Evolutionary conservation across 2,888 invertebrate genomes (phyloP).

Genomic region (Oscheius sp.): DNA sequence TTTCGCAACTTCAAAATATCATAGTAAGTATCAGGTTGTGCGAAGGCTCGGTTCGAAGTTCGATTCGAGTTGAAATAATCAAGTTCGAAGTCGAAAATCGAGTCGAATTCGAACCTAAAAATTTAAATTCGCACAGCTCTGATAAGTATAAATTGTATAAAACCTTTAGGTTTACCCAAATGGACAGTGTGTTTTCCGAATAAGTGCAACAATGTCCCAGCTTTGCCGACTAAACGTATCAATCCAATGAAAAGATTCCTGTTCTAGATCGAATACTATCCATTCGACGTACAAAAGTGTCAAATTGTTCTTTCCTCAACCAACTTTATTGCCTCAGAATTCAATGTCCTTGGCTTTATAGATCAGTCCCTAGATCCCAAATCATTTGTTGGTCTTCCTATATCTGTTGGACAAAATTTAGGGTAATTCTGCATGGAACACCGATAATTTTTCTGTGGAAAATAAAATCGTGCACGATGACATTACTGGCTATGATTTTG

Average conservation of each 20-base stretch:
- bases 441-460: neutral
- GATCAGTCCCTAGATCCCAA: neutral
- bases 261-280: slow-evolving; percentile 17
- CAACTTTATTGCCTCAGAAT: slow-evolving; percentile 2
- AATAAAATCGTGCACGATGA: neutral
- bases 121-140: too few species aligned
- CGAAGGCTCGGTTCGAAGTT: too few species aligned
- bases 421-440: slow-evolving; percentile 18
- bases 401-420: neutral
- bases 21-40: too few species aligned
- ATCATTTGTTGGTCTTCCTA: neutral
- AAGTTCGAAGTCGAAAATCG: too few species aligned
- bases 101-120: too few species aligned
- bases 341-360: neutral
- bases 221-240: slow-evolving; percentile 11
- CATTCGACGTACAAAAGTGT: slow-evolving; percentile 13
- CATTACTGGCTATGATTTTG: neutral
- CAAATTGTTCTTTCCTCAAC: neutral
- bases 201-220: neutral
- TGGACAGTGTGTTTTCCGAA: neutral
- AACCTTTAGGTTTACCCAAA: neutral
- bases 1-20: neutral
- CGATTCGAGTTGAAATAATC: too few species aligned
- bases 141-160: neutral
- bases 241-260: neutral